Evolutionary conservation across 64 coral and sea anemone species (phyloP).

Genomic region (Cladopsammia gracilis): DNA sequence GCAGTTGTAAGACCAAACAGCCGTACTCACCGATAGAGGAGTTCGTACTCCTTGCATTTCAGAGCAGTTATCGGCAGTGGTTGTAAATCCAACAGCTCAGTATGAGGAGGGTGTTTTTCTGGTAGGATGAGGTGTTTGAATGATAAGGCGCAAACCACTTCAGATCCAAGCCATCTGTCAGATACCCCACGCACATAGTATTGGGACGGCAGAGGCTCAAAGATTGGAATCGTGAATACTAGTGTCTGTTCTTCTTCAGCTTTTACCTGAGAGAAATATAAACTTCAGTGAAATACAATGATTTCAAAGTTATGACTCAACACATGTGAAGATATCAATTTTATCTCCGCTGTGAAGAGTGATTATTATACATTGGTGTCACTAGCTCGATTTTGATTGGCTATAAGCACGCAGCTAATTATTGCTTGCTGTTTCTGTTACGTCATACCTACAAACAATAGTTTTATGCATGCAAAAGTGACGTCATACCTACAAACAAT

Average conservation of each 20-base stretch:
- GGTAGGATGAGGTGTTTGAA: slow-evolving; percentile 97
- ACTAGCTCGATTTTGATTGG: too few relatives aligned
- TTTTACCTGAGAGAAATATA: slow-evolving; percentile 61
- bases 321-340: too few relatives aligned
- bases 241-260: slow-evolving; percentile 80
- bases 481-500: too few relatives aligned
- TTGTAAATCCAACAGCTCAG: slow-evolving; percentile 94
- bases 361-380: too few relatives aligned
- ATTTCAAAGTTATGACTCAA: too few relatives aligned
- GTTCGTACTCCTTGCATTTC: slow-evolving; percentile 73
- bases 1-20: too few relatives aligned
- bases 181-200: slow-evolving; percentile 93
- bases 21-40: slow-evolving; percentile 67
- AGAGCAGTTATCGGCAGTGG: slow-evolving; percentile 93
- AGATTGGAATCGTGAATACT: slow-evolving; percentile 97
- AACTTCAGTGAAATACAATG: too few relatives aligned
- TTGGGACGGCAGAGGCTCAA: slow-evolving; percentile 94
- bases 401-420: too few relatives aligned
- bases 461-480: too few relatives aligned
- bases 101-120: slow-evolving; percentile 96
- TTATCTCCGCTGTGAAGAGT: too few relatives aligned
- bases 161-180: slow-evolving; percentile 94
- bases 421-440: too few relatives aligned
- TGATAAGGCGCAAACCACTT: slow-evolving; percentile 93
- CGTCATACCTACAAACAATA: too few relatives aligned